Evolutionary conservation across 2,113 vertebrate species (phyloP), one percentile per base, ranked within the genome.

Genomic region (Tenebrosternarchus preto): DNA sequence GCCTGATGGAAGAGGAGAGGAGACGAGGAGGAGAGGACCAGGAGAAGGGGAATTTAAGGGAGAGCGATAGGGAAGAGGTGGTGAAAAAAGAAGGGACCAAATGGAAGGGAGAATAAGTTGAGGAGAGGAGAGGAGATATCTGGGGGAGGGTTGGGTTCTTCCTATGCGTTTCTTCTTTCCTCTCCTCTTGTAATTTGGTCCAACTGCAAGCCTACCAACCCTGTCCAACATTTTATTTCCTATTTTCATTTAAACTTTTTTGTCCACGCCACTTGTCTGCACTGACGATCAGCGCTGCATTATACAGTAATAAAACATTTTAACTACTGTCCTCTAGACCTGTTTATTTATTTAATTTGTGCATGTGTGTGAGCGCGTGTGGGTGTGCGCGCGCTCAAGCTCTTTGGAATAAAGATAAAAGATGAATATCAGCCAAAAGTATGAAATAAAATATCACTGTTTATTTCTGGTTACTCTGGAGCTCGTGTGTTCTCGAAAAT

Each of bases 1-100:
- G 79, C 33, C 73, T 68, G 64, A 29, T 75, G 72, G 63, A 53
- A 59, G 43, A 63, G 55, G 29, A 50, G 72, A 57, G 20, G 31
- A 57, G 27, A 63, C 16, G 60, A 73, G n/a, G n/a, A n/a, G n/a
- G n/a, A n/a, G n/a, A n/a, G n/a, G 71, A 80, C 27, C 29, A 36
- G 55, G 50, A 3, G 63, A 31, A 33, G 25, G 31, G 12, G 11
- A 55, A 19, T 4, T n/a, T 2, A 16, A 11, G 15, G 53, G 11
- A 55, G 53, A 55, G 53, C n/a, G 11, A 55, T 4, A 19, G 53
- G 53, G 53, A 36, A 36, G 17, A 1, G 31, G 63, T 9, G 63
- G 12, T 29, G 61, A 31, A 27, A 50, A 3, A 12, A 12, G 15
- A 12, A 46, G 9, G 39, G 9, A 46, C 0, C 11, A 50, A 12